Evolutionary conservation across 2,888 invertebrate genomes (phyloP).

Genomic region (Iselma pallidipennis): DNA sequence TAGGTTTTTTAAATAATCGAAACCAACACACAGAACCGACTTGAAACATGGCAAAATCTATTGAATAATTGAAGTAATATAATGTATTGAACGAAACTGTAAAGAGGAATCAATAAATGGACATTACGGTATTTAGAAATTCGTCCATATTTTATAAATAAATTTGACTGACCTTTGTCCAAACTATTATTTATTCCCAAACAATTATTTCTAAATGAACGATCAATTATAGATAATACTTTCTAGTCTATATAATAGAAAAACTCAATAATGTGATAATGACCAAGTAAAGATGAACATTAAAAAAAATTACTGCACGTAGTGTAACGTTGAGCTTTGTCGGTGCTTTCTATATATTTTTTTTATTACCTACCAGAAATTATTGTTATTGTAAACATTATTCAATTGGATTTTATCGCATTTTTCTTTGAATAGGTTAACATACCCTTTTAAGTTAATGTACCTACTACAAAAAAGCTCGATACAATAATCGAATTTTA

Average conservation of each 20-base stretch:
- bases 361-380: no score
- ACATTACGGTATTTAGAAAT: conserved; percentile 4
- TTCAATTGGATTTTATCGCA: no score
- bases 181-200: background rate
- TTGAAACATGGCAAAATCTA: conserved; percentile 20
- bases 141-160: conserved; percentile 12
- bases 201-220: background rate
- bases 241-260: background rate
- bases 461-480: no score
- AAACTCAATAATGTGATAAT: background rate
- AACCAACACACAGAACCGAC: conserved; percentile 17
- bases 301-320: background rate
- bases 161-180: background rate
- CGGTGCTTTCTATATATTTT: no score
- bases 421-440: no score
- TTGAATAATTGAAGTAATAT: conserved; percentile 25
- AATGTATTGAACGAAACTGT: no score
- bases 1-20: conserved; percentile 15
- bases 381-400: no score
- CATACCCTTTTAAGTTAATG: no score
- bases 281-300: background rate
- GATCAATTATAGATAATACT: background rate
- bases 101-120: conserved; percentile 24
- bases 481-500: no score
- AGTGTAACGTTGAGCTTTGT: background rate